Evolutionary conservation across 2,113 vertebrate genomes (phyloP), one percentile per base, ranked within the genome.

Genomic region (Rhodinocichla rosea): DNA sequence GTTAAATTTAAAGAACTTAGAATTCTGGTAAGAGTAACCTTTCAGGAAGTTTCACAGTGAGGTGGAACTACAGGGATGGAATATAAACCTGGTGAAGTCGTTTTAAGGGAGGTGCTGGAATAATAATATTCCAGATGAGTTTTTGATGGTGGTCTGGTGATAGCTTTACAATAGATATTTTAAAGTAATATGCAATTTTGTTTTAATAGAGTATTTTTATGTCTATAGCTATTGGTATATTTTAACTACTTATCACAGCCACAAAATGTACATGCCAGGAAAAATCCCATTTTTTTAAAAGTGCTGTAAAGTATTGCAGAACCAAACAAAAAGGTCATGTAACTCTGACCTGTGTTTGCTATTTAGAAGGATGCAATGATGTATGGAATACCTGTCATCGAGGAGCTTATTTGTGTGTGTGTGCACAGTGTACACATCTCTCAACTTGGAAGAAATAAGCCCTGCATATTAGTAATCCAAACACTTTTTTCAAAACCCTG

Each of bases 291-390:
- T 67, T 57, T 49, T 40, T 9, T 5, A 15, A 73, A 73, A 81
- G 22, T 15, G 35, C 2, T 59, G 50, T 60, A 56, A 83, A 67
- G 28, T 83, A 62, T 60, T 68, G 22, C 24, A 62, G 70, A 91
- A 78, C n/a, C 22, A 64, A 73, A 32, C 13, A 85, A n/a, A 13
- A 71, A 33, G 21, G 21, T 63, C 11, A 3, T 10, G 42, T 60
- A 52, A 71, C 44, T 39, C 24, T 40, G 57, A 37, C 4, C 11
- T 2, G 1, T 68, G n/a, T 56, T 47, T 44, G 15, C 44, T 82
- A 0, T 28, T 82, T 13, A 24, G 37, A 74, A 78, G 13, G 8
- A 15, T 32, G 7, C 19, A 85, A 15, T 0, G 0, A 11, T 52
- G 17, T 37, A 5, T 52, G 62, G 39, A 70, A 52, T 30, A 40